Conservation (phyloP, 2,888 invertebrate genomes). For the Branchellion lobata region DNA sequence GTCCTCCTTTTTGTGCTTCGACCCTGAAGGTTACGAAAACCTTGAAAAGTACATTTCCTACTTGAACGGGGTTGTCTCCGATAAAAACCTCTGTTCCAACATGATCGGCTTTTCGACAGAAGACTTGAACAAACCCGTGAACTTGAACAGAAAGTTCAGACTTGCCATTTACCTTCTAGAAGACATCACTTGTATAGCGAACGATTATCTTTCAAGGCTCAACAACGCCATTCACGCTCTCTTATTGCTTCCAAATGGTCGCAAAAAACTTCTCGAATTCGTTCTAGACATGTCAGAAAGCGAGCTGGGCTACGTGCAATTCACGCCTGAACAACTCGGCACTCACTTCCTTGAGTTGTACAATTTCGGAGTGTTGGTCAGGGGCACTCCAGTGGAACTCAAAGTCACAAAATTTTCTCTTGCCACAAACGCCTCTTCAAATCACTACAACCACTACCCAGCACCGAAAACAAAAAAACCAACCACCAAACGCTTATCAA, state of each 20-base stretch:
- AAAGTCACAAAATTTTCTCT: not conserved
- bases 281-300: not conserved
- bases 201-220: slow-evolving; percentile 6
- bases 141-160: not conserved
- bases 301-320: slow-evolving; percentile 8
- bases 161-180: slow-evolving; percentile 4
- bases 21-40: slow-evolving; percentile 1
- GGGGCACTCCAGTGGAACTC: not conserved
- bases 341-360: not conserved
- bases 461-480: not conserved
- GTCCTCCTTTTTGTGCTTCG: slow-evolving; percentile 28
- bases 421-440: not conserved
- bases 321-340: slow-evolving; percentile 15
- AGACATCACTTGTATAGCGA: not conserved
- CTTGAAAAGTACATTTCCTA: not conserved
- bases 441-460: not conserved
- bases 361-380: slow-evolving; percentile 1
- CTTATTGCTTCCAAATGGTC: slow-evolving; percentile 1
- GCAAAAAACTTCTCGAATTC: not conserved
- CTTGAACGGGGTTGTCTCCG: slow-evolving; percentile 4
- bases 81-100: slow-evolving; percentile 12
- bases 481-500: not conserved
- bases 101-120: slow-evolving; percentile 19
- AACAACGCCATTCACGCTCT: slow-evolving; percentile 1
- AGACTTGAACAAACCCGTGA: slow-evolving; percentile 1